Base-by-base conservation (phyloP, 2,797 vertebrate species). In the Thripadectes ignobilis region DNA sequence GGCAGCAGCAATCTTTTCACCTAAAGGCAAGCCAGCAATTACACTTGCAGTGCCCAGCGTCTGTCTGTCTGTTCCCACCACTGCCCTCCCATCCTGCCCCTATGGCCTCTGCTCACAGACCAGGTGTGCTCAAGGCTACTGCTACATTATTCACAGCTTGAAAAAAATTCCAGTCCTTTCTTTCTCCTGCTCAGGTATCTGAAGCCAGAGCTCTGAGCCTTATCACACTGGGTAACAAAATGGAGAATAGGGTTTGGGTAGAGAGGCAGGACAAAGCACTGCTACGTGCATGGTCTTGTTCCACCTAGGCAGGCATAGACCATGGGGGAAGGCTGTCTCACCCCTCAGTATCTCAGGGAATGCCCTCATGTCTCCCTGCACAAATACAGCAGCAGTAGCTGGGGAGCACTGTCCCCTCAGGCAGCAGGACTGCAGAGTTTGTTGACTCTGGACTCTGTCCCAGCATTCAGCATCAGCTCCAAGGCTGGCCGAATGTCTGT, bases 21-120 rank as follows among this genome's bases (percentile, higher is more conserved):
- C 97, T 92, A 75, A 94, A 97, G 96, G 97, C 96, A 97, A 96
- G 94, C 52, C 94, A 93, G 95, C 95, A 97, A 97, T 97, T 97
- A 93, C 0, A 23, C 93, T 92, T 96, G 96, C 93, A 92, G 94
- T 49, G 77, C 84, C 95, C 94, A 96, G 89, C 12, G 7, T 95
- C 57, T 86, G 96, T 93, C 94, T 95, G 93, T 77, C 88, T 91
- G 80, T 45, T 96, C 80, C 72, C 36, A 55, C 23, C 34, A 6
- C 82, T 96, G 93, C 72, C 63, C 55, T 96, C 68, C 88, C 90
- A 72, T 38, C 1, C 83, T 86, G 89, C 78, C 67, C 83, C 82
- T 26, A 0, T 54, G 46, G 41, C 30, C 92, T 78, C 21, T 38
- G 38, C 69, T 80, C 86, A 69, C 1, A 17, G 63, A 77, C 49